These are phyloP conservation scores for Drosophila leonis DNA, from an alignment of 2,888 invertebrate species.

Conservation along the genomic window DNA sequence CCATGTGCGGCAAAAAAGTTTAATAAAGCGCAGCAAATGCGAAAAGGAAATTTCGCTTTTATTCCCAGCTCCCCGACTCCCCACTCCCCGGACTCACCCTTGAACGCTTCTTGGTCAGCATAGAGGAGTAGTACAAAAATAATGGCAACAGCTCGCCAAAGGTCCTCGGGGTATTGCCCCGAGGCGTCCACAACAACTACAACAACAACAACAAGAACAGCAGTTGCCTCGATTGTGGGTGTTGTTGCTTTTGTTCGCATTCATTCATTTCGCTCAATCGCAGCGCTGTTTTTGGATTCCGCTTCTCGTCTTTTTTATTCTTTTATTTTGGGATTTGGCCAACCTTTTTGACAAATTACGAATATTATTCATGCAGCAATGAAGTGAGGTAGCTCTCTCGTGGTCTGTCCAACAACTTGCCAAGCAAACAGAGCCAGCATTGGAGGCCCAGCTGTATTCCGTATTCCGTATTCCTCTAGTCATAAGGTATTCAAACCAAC, in stretches of 20 bases:
- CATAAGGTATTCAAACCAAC: conserved; percentile 18
- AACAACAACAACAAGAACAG: conserved; percentile 18
- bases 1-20: conserved; percentile 70
- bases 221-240: conserved; percentile 24
- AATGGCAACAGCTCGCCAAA: conserved; percentile 81
- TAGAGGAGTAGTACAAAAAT: conserved; percentile 64
- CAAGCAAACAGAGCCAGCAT: conserved; percentile 12
- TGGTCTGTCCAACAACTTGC: conserved; percentile 56
- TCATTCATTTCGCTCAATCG: conserved; percentile 73
- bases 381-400: conserved; percentile 76
- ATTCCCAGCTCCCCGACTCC: conserved; percentile 29
- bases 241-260: conserved; percentile 43
- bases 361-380: conserved; percentile 83
- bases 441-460: conserved; percentile 36
- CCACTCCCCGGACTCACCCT: neutral
- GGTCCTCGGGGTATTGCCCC: conserved; percentile 76
- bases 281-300: conserved; percentile 71
- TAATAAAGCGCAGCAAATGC: conserved; percentile 82
- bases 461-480: conserved; percentile 23
- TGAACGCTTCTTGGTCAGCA: conserved; percentile 46
- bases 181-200: conserved; percentile 40
- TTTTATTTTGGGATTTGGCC: conserved; percentile 77
- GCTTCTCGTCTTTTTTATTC: conserved; percentile 45
- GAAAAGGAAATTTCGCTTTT: conserved; percentile 80
- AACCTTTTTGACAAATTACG: conserved; percentile 82